Percentiles rank a stretch among this genome's conserved stretches.
phyloP scores from a whole-genome alignment of 2,113 vertebrate genomes.

The Perccottus glenii region DNA sequence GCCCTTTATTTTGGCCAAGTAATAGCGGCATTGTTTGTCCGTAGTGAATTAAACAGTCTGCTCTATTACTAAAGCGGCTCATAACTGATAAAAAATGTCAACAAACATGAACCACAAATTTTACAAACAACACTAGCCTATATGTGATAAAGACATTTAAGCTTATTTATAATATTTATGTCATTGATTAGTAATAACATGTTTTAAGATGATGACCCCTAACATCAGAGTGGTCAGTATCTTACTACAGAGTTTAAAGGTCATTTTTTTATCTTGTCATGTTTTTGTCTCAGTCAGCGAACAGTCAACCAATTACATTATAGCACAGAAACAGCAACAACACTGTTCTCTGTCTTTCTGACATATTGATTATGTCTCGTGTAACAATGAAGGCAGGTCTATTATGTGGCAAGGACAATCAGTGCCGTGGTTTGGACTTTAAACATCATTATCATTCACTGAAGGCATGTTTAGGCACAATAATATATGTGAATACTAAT shows the following conservation, averaged over 20 bases:
- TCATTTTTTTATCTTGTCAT: slow-evolving; percentile 21
- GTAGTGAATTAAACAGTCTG: too few species aligned
- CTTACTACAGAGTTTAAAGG: slow-evolving; percentile 45
- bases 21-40: too few species aligned
- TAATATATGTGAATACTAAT: not conserved
- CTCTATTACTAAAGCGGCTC: too few species aligned
- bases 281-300: not conserved
- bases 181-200: too few species aligned
- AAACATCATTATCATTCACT: slow-evolving; percentile 39
- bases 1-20: too few species aligned
- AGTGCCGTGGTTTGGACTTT: slow-evolving; percentile 49
- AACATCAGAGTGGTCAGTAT: too few species aligned
- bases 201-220: too few species aligned
- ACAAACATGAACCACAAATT: too few species aligned
- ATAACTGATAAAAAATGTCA: too few species aligned
- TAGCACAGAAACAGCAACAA: not conserved
- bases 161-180: too few species aligned
- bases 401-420: not conserved
- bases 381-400: not conserved
- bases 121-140: too few species aligned
- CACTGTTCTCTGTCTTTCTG: not conserved
- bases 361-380: not conserved
- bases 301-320: not conserved
- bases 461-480: slow-evolving; percentile 13
- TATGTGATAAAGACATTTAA: too few species aligned